Conservation (phyloP, 2,113 vertebrate species). For the Butorides virescens region DNA sequence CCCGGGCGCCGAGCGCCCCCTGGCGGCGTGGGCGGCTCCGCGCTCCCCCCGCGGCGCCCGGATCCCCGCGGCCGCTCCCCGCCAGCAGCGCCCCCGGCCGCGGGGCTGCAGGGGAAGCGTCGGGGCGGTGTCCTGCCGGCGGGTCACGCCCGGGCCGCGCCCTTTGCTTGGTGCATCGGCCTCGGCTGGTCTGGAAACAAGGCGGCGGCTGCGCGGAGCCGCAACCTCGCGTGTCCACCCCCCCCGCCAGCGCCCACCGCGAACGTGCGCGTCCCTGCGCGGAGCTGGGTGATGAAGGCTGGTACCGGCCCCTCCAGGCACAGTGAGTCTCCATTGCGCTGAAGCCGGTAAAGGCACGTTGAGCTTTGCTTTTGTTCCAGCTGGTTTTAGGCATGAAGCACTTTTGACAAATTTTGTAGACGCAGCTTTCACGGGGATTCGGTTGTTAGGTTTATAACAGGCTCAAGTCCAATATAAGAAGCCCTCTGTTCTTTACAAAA, state of each 20-base stretch:
- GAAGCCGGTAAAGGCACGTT: neutral
- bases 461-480: rapidly evolving
- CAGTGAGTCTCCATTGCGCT: rapidly evolving
- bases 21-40: neutral
- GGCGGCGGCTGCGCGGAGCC: neutral
- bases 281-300: neutral
- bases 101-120: too few relatives aligned
- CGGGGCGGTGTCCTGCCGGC: neutral
- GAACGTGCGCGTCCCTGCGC: neutral
- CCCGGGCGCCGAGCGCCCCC: neutral
- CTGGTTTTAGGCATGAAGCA: neutral
- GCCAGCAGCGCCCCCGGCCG: neutral
- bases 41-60: neutral
- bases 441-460: rapidly evolving
- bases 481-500: neutral
- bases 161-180: neutral
- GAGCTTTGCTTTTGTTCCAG: neutral
- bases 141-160: too few relatives aligned
- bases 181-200: neutral
- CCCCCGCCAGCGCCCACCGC: neutral
- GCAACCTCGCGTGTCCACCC: neutral
- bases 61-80: neutral
- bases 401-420: rapidly evolving
- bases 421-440: rapidly evolving
- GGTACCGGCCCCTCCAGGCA: too few relatives aligned